Evolutionary conservation across 2,797 vertebrate species (phyloP).

Genomic region (Chelon auratus): DNA sequence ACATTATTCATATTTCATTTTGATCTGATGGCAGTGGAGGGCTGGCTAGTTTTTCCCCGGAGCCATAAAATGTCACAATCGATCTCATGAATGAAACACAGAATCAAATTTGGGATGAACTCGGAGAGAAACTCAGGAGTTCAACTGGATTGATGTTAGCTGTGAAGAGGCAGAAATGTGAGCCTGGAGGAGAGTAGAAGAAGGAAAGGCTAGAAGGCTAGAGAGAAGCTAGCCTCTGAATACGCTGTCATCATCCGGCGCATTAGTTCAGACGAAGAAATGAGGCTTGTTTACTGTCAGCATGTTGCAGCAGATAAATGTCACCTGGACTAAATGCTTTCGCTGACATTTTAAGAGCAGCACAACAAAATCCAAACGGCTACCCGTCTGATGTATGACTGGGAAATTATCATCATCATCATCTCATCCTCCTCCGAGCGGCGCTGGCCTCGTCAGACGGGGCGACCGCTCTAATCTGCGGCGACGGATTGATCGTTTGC

Average conservation of each 20-base stretch:
- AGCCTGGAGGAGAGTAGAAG: too few species aligned
- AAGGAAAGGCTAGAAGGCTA: background rate
- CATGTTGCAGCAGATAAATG: background rate
- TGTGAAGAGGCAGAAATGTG: background rate
- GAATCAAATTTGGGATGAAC: constrained; percentile 36
- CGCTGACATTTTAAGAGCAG: background rate
- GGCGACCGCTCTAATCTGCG: too few species aligned
- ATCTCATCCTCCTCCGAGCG: background rate
- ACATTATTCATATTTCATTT: constrained; percentile 56
- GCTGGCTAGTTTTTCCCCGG: constrained; percentile 1
- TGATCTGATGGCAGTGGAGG: constrained; percentile 13
- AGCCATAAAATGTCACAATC: constrained; percentile 45
- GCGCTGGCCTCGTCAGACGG: too few species aligned
- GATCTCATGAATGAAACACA: constrained; percentile 32
- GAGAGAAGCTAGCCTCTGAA: background rate
- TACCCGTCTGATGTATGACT: background rate
- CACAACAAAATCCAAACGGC: background rate
- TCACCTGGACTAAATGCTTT: background rate
- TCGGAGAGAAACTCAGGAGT: background rate
- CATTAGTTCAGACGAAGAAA: background rate
- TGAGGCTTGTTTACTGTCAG: background rate
- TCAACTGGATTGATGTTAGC: constrained; percentile 8
- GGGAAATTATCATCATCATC: background rate
- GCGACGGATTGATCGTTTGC: too few species aligned
- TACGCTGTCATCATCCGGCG: too few species aligned